phyloP scores from a whole-genome alignment of 2,113 vertebrate species.

The Rhynchomys soricoides region DNA sequence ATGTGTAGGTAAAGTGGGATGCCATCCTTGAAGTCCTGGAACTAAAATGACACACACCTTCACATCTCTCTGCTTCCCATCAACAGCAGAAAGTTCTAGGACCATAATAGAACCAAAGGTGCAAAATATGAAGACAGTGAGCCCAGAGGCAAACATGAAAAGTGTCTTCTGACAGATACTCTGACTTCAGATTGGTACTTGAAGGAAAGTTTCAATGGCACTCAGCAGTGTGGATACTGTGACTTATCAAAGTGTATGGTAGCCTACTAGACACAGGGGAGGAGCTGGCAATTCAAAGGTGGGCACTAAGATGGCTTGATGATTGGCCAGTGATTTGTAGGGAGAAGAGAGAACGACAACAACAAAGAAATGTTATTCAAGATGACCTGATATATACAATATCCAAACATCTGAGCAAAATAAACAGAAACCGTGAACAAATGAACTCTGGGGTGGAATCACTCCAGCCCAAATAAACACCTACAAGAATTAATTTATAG shows the following conservation, averaged over 20 bases:
- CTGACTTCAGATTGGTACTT: neutral
- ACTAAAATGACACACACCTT: neutral
- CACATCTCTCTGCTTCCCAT: neutral
- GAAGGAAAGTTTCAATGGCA: neutral
- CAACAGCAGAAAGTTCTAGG: neutral
- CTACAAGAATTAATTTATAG: neutral
- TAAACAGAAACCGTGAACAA: neutral
- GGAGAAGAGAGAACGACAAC: neutral
- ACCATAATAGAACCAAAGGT: neutral
- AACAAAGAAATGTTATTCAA: neutral
- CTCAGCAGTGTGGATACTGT: neutral
- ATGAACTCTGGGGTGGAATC: neutral
- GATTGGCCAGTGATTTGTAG: neutral
- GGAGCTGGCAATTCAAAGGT: neutral
- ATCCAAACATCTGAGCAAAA: neutral
- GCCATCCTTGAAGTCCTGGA: neutral
- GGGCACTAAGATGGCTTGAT: neutral
- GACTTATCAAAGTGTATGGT: neutral
- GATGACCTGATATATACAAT: neutral
- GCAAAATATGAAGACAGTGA: neutral
- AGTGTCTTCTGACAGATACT: neutral
- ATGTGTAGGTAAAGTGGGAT: fast-evolving
- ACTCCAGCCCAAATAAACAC: neutral
- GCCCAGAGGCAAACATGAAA: fast-evolving
- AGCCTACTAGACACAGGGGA: neutral